Percentiles rank a stretch among this genome's conserved stretches.
phyloP scores from a whole-genome alignment of 2,113 vertebrate genomes.

The Porphyrio hochstetteri region DNA sequence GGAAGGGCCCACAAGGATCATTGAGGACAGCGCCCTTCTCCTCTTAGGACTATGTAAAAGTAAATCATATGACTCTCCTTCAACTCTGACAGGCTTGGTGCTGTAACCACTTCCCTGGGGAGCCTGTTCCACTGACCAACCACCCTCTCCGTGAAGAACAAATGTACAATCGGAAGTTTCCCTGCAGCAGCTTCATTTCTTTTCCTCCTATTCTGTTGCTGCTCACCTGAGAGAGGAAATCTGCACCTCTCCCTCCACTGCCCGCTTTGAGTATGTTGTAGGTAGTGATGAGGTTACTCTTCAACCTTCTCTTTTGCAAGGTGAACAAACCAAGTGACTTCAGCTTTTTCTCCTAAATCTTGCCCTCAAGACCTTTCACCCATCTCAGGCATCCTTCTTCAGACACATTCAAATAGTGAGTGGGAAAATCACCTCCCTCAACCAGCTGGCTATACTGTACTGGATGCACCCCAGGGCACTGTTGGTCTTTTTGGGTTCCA shows the following conservation, averaged over 20 bases:
- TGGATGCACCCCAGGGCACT: accelerated
- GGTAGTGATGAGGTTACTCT: background rate
- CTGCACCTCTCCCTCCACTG: accelerated
- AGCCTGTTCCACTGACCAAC: background rate
- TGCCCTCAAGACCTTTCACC: background rate
- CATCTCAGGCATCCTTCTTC: background rate
- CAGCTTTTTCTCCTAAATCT: accelerated
- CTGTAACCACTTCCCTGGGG: background rate
- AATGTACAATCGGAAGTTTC: background rate
- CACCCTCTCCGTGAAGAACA: background rate
- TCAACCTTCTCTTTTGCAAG: background rate
- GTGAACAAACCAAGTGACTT: background rate
- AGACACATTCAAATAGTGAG: accelerated
- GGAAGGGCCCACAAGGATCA: background rate
- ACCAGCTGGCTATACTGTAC: accelerated
- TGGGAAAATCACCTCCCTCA: background rate
- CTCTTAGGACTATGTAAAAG: background rate
- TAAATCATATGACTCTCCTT: background rate
- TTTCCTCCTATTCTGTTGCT: background rate
- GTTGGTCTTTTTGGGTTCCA: background rate
- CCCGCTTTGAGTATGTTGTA: accelerated
- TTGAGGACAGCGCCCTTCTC: background rate
- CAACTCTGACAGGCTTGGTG: background rate
- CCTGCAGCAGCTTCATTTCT: background rate
- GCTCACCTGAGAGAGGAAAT: background rate